A percentile compares a stretch with the other conserved stretches of the same genome.
phyloP scores from a whole-genome alignment of 2,888 invertebrate genomes.

The Ectemnius cavifrons region DNA sequence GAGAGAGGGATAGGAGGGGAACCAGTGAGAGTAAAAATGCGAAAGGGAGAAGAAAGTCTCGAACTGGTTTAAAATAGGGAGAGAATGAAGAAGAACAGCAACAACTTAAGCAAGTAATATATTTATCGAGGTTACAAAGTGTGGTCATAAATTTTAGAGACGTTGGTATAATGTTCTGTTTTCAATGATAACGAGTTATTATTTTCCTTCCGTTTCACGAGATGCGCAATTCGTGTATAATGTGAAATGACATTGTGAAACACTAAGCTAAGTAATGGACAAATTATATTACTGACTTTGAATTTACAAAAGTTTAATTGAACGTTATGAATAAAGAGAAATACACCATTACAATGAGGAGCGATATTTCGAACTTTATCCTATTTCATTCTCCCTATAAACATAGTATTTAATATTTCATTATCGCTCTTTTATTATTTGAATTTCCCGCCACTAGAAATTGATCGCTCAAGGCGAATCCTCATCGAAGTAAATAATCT shows the following conservation, averaged over 20 bases:
- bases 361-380: no score
- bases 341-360: constrained; percentile 53
- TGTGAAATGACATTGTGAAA: constrained; percentile 56
- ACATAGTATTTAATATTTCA: no score
- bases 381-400: no score
- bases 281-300: constrained; percentile 58
- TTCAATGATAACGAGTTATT: constrained; percentile 42
- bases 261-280: constrained; percentile 55
- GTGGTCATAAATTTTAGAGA: constrained; percentile 60
- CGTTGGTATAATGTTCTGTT: constrained; percentile 60
- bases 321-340: constrained; percentile 60
- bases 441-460: no score
- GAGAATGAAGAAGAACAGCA: no score
- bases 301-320: constrained; percentile 62
- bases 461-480: no score
- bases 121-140: constrained; percentile 62
- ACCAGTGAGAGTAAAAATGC: not conserved
- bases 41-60: constrained; percentile 19
- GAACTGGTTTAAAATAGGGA: constrained; percentile 38
- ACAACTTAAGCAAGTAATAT: constrained; percentile 58
- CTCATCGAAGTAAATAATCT: no score
- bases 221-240: constrained; percentile 55
- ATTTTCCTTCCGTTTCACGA: constrained; percentile 50
- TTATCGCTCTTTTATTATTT: no score
- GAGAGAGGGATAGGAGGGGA: not conserved